Base-by-base conservation (phyloP, 1,140 invertebrate genomes). In the Pissodes strobi region DNA sequence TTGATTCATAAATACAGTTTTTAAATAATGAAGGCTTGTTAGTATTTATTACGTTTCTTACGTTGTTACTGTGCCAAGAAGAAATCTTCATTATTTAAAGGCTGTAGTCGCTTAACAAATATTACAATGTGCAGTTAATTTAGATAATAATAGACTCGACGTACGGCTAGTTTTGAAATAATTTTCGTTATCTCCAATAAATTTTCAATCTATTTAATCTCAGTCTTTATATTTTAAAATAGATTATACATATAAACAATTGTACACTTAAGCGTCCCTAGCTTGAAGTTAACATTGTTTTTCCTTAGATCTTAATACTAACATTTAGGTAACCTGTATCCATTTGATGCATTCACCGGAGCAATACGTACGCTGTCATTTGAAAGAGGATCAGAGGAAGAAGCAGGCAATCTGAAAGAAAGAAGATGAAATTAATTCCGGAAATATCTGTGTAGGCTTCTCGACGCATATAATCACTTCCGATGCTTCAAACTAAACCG, bases 171-270 rank as follows among this genome's bases (percentile, higher is more conserved):
- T 45, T 37, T 30, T 38, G 19, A 41, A 49, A 62, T 53, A 43
- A 43, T 53, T 25, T 21, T 39, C 12, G 41, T 53, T 21, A 51
- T 57, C 9, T 52, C 21, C 45, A 52, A 27, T 66, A 52, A 43
- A 60, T 53, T 53, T 61, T 61, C 52, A 64, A 51, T 62, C 71
- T 71, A 73, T 66, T 45, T 55, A 63, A 65, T 66, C 56, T 73
- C 71, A 73, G 71, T 73, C 71, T 73, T 73, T 45, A 66, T 65
- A 52, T 55, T 73, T 73, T 69, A 71, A 73, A 72, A 69, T 70
- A 73, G 66, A 64, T 73, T 63, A 67, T 71, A 73, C 71, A 73
- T 71, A 73, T 73, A 69, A 72, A 73, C 69, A 71, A 71, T 73
- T 71, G 64, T 73, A 73, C 71, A 73, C 57, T 69, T 67, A 73